Conservation (phyloP, 2,888 invertebrate species). For the Diaperis boleti region DNA sequence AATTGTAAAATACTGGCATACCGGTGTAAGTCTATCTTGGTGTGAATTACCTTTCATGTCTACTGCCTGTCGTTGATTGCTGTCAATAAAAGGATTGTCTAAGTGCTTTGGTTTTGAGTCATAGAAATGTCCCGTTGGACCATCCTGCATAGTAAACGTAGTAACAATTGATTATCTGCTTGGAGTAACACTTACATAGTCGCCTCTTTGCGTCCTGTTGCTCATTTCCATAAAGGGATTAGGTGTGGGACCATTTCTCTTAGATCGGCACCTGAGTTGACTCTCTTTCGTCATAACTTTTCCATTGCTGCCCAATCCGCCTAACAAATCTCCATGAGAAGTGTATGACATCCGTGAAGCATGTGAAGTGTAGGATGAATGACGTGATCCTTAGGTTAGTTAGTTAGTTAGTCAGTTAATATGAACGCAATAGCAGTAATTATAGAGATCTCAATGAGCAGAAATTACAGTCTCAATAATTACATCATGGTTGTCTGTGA, state of each 20-base stretch:
- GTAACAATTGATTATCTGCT: not conserved
- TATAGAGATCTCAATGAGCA: conserved; percentile 18
- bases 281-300: conserved; percentile 87
- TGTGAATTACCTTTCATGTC: conserved; percentile 84
- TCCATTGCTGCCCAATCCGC: conserved; percentile 73
- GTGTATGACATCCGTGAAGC: conserved; percentile 94
- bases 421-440: conserved; percentile 23
- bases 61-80: conserved; percentile 84
- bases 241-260: conserved; percentile 73
- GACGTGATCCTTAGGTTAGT: conserved; percentile 78
- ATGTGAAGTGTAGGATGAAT: conserved; percentile 96
- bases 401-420: conserved; percentile 33
- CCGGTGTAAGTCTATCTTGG: not conserved
- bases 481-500: conserved; percentile 10
- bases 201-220: conserved; percentile 76
- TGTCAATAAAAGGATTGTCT: conserved; percentile 94
- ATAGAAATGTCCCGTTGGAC: conserved; percentile 82
- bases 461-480: conserved; percentile 11
- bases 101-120: conserved; percentile 86
- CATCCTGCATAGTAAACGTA: conserved; percentile 72
- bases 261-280: conserved; percentile 81
- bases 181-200: conserved; percentile 73
- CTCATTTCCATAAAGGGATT: conserved; percentile 73
- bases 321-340: conserved; percentile 91
- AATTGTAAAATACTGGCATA: too few relatives aligned